Evolutionary conservation across 2,797 vertebrate species (phyloP), one percentile per base, ranked within the genome.

Genomic region (Rhadinocentrus ornatus): DNA sequence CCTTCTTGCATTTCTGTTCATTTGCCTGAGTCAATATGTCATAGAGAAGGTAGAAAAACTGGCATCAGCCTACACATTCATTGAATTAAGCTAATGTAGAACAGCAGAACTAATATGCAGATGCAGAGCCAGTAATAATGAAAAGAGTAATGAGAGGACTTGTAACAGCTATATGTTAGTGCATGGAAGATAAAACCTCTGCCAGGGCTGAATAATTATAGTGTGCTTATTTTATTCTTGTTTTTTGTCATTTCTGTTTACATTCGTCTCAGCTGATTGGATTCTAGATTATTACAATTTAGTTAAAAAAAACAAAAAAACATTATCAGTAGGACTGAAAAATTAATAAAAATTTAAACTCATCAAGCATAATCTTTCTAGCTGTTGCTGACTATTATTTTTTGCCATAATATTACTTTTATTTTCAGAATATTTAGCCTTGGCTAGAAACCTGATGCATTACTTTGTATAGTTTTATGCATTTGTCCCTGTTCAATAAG

Each of bases 11-110:
- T 8, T 18, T 73, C 32, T 80, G 69, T 76, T 88, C 77, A 85
- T 87, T 80, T 81, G 80, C 41, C 62, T 78, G 64, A 80, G 86
- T 88, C 86, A 72, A 78, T 74, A 81, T 81, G 83, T 85, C 73
- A 75, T 60, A 41, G 59, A 29, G 64, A 18, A 37, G 35, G 1
- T 50, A 27, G 60, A 60, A 79, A 71, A 48, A 37, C 76, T 75
- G 71, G 78, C 76, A 70, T 54, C 55, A 81, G 48, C 70, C 63
- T 78, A 67, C 26, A 35, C 77, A 75, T n/a, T 29, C 1, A 68
- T 54, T n/a, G 69, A 69, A 86, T 81, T 74, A 67, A 66, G 66
- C 24, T 68, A 62, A 44, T 59, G 52, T 58, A 78, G 58, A 76
- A 39, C 62, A 80, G 64, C 65, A 63, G 61, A 81, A 27, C 65